phyloP scores from a whole-genome alignment of 35 echinoderm and acorn worm species.

The Lytechinus pictus region DNA sequence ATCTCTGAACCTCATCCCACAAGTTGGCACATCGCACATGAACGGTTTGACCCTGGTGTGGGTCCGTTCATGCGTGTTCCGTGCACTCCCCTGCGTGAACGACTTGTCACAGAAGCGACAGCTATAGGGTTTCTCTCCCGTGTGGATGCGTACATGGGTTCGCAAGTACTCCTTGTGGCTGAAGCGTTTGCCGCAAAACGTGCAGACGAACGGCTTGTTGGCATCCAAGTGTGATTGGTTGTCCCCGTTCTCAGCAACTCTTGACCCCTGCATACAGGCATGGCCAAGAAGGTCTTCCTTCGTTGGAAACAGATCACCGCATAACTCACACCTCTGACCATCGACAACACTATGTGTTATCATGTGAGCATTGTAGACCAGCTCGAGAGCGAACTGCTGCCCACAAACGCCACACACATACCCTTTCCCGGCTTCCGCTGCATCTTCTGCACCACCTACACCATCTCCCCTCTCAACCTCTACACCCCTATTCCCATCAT shows the following conservation, averaged over 20 bases:
- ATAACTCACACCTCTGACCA: slow-evolving; percentile 25
- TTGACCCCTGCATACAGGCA: slow-evolving; percentile 28
- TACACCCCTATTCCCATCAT: not conserved
- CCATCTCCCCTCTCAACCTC: not conserved
- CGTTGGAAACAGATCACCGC: slow-evolving; percentile 42
- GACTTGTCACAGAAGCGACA: slow-evolving; percentile 47
- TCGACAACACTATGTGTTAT: slow-evolving; percentile 46
- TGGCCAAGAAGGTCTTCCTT: slow-evolving; percentile 28
- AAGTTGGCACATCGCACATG: slow-evolving; percentile 42
- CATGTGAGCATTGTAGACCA: slow-evolving; percentile 50
- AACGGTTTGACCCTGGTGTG: slow-evolving; percentile 50
- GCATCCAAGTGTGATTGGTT: not conserved
- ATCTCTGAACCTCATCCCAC: slow-evolving; percentile 38
- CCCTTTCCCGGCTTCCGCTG: not conserved
- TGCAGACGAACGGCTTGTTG: slow-evolving; percentile 35
- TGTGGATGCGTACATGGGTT: slow-evolving; percentile 49
- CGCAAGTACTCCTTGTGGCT: slow-evolving; percentile 29
- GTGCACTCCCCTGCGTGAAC: slow-evolving; percentile 47
- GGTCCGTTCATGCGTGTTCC: slow-evolving; percentile 59
- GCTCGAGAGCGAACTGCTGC: slow-evolving; percentile 44
- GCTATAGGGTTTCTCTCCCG: slow-evolving; percentile 59
- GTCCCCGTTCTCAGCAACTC: slow-evolving; percentile 15
- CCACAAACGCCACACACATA: slow-evolving; percentile 38
- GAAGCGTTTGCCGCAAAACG: not conserved
- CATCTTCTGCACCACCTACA: not conserved